These are phyloP conservation scores for Drosophila kanapiae DNA, from an alignment of 1,140 invertebrate genomes.

Conservation along the genomic window DNA sequence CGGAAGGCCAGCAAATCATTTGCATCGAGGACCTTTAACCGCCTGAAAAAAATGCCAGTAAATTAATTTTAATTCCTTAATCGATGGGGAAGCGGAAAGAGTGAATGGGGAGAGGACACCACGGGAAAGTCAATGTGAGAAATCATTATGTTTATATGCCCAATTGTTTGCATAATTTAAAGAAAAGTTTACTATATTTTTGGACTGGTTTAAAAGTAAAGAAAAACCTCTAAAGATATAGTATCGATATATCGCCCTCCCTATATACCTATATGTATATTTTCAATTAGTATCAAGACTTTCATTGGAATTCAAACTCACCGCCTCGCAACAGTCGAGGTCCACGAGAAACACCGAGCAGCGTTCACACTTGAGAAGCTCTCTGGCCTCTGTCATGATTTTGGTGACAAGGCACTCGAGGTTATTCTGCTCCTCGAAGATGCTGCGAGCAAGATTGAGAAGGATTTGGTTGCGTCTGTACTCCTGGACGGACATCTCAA, in stretches of 20 bases:
- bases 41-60: constrained; percentile 29
- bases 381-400: constrained; percentile 98
- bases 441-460: constrained; percentile 93
- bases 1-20: constrained; percentile 28
- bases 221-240: too few relatives aligned
- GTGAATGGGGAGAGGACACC: too few relatives aligned
- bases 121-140: neutral
- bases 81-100: constrained; percentile 5
- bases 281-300: too few relatives aligned
- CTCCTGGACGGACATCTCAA: constrained; percentile 97
- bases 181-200: rapidly evolving
- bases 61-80: constrained; percentile 44
- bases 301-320: constrained; percentile 86
- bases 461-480: constrained; percentile 97
- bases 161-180: neutral
- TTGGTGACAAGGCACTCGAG: constrained; percentile 96
- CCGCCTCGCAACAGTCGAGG: constrained; percentile 93
- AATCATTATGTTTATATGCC: too few relatives aligned
- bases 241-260: too few relatives aligned
- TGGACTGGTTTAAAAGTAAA: neutral
- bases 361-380: constrained; percentile 95
- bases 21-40: constrained; percentile 18
- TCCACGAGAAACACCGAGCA: constrained; percentile 96
- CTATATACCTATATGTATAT: neutral
- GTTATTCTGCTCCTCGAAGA: constrained; percentile 97